A percentile compares a stretch with the other conserved stretches of the same genome.
phyloP scores from a whole-genome alignment of 2,797 vertebrate genomes.

The Leptatherina wallacei region DNA sequence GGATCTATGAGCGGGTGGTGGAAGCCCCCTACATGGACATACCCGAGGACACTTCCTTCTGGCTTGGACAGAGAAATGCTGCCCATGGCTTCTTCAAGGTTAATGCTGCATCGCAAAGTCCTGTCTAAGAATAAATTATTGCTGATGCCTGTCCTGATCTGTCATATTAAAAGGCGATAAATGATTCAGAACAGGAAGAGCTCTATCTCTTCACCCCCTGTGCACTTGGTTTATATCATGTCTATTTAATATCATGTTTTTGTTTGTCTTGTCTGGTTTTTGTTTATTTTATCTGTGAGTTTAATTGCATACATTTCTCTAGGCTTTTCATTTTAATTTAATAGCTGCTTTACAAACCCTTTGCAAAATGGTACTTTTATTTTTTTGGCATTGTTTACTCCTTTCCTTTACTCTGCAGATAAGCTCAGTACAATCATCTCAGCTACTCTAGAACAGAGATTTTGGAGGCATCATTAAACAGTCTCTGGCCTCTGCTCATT shows the following conservation, averaged over 20 bases:
- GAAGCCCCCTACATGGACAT: constrained; percentile 93
- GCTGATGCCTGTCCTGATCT: constrained; percentile 18
- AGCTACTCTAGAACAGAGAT: constrained; percentile 66
- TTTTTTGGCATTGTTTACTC: constrained; percentile 65
- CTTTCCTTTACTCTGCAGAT: constrained; percentile 60
- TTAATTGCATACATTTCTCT: constrained; percentile 70
- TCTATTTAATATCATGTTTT: constrained; percentile 22
- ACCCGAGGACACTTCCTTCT: constrained; percentile 90
- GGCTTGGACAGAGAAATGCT: constrained; percentile 95
- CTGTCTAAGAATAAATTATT: constrained; percentile 14
- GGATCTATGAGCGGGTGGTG: constrained; percentile 97
- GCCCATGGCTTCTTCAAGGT: constrained; percentile 98
- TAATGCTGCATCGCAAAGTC: constrained; percentile 25
- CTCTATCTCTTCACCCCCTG: constrained; percentile 13
- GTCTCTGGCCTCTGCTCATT: constrained; percentile 75
- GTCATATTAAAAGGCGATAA: constrained; percentile 26
- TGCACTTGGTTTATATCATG: constrained; percentile 24
- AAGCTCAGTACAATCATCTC: constrained; percentile 74
- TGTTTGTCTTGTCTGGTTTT: constrained; percentile 59
- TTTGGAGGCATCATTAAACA: constrained; percentile 77
- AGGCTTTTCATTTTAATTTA: constrained; percentile 66
- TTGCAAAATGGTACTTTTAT: constrained; percentile 34
- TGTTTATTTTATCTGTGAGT: constrained; percentile 63
- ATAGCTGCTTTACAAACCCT: constrained; percentile 45
- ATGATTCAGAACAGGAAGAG: constrained; percentile 46